A percentile compares a stretch with the other conserved stretches of the same genome.
phyloP scores from a whole-genome alignment of 2,113 vertebrate species.

The Ivindomyrus marchei region DNA sequence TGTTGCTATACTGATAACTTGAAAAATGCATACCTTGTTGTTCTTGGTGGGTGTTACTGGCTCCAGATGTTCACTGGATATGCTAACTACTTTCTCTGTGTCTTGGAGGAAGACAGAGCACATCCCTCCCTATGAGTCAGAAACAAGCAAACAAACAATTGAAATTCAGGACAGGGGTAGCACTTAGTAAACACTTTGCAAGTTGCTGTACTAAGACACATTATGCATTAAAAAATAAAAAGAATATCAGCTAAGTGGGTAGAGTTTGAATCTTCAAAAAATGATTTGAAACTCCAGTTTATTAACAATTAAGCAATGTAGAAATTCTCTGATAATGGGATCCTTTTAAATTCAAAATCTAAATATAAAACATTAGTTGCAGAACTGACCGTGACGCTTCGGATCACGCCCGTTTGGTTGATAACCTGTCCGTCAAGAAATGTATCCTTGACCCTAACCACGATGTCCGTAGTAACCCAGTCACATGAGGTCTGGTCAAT shows the following conservation, averaged over 20 bases:
- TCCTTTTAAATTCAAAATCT: neutral
- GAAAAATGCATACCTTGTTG: conserved; percentile 68
- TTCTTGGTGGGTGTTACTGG: conserved; percentile 88
- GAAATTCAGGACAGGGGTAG: neutral
- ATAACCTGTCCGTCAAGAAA: conserved; percentile 77
- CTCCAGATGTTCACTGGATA: conserved; percentile 87
- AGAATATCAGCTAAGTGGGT: neutral
- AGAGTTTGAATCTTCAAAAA: neutral
- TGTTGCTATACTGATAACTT: neutral
- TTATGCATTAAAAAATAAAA: neutral
- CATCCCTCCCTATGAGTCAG: conserved; percentile 70
- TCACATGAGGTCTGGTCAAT: conserved; percentile 85
- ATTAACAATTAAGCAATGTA: neutral
- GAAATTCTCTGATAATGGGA: neutral
- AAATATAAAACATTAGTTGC: neutral
- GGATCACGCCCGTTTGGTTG: conserved; percentile 78
- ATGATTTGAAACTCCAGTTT: neutral
- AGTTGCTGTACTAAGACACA: neutral
- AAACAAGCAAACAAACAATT: neutral
- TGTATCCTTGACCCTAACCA: conserved; percentile 82
- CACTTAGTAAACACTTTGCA: neutral
- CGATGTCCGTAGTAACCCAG: conserved; percentile 91
- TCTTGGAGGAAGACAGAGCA: conserved; percentile 86
- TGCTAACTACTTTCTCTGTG: conserved; percentile 86
- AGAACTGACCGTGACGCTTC: conserved; percentile 75